Evolutionary conservation across 2,888 invertebrate species (phyloP).

Genomic region (Acrobasis suavella): DNA sequence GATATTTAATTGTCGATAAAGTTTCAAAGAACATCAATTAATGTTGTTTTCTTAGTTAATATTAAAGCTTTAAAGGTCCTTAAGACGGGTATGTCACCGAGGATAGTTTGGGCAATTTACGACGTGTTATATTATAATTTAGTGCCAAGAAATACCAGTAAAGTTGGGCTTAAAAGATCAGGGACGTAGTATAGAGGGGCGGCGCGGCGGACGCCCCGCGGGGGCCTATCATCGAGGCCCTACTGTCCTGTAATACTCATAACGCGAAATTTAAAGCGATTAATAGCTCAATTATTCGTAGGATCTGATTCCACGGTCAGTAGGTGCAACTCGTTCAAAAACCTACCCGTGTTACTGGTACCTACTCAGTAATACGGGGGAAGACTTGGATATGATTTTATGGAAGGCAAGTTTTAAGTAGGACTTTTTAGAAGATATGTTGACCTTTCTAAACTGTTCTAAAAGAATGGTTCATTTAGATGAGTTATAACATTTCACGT

Average conservation of each 20-base stretch:
- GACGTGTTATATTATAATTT: conserved; percentile 82
- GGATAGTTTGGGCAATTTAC: conserved; percentile 79
- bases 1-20: not conserved
- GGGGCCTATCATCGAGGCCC: conserved; percentile 14
- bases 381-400: too few species aligned
- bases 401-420: too few species aligned
- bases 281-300: too few species aligned
- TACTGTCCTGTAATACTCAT: not conserved
- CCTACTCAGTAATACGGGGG: too few species aligned
- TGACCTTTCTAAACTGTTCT: too few species aligned
- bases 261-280: not conserved
- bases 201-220: conserved; percentile 25
- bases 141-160: conserved; percentile 71
- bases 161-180: conserved; percentile 80
- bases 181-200: conserved; percentile 35
- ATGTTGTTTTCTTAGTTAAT: conserved; percentile 38
- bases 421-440: too few species aligned
- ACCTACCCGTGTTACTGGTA: too few species aligned
- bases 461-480: too few species aligned
- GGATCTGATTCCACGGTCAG: too few species aligned
- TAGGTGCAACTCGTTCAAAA: too few species aligned
- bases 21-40: not conserved
- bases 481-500: too few species aligned
- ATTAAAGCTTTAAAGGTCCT: conserved; percentile 47
- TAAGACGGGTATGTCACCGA: conserved; percentile 64